Evolutionary conservation across 1,140 invertebrate genomes (phyloP).

Genomic region (Caenorhabditis inopinata): DNA sequence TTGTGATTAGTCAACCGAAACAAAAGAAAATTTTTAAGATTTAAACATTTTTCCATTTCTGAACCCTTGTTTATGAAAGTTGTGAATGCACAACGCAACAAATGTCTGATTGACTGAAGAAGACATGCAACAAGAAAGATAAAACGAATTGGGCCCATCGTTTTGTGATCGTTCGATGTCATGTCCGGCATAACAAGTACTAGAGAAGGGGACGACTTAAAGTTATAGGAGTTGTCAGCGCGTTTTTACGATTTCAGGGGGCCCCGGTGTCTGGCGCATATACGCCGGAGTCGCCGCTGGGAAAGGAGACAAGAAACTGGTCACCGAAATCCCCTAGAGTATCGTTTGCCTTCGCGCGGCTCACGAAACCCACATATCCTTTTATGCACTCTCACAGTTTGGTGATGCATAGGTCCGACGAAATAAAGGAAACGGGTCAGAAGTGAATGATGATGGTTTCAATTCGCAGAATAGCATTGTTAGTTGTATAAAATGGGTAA

Average conservation of each 20-base stretch:
- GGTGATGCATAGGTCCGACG: neutral
- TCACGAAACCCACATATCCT: neutral
- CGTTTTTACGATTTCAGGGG: conserved; percentile 7
- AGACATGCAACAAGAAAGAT: neutral
- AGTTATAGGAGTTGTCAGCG: conserved; percentile 13
- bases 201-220: neutral
- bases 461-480: neutral
- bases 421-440: conserved; percentile 4
- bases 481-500: neutral
- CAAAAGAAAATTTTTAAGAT: neutral
- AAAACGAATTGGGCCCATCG: neutral
- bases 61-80: neutral
- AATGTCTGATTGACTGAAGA: conserved; percentile 17
- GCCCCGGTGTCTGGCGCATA: neutral
- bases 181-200: neutral
- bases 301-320: conserved; percentile 22
- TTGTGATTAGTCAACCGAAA: conserved; percentile 23
- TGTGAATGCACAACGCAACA: neutral
- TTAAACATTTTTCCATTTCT: neutral
- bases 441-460: conserved; percentile 19
- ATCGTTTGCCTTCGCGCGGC: conserved; percentile 1
- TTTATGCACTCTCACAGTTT: conserved; percentile 7
- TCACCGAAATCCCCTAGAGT: conserved; percentile 28
- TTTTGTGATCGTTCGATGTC: neutral
- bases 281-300: neutral